Evolutionary conservation across 2,888 invertebrate species (phyloP).

Genomic region (Diaprepes abbreviatus): DNA sequence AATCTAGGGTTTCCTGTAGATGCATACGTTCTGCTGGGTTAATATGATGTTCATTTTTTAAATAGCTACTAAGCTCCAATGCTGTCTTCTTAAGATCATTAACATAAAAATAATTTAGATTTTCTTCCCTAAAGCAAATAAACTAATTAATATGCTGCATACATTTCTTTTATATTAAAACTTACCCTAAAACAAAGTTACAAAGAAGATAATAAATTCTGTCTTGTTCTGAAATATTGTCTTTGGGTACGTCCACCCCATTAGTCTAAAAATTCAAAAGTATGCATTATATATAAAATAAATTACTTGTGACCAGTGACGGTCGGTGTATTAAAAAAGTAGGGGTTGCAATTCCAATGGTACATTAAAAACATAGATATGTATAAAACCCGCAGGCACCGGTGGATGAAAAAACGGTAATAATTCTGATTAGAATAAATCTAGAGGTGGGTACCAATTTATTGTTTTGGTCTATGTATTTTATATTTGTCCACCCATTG

Average conservation of each 20-base stretch:
- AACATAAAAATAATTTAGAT: background rate
- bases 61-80: background rate
- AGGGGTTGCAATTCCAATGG: no score
- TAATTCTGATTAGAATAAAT: no score
- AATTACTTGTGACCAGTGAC: no score
- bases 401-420: no score
- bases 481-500: no score
- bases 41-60: background rate
- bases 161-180: background rate
- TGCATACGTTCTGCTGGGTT: background rate
- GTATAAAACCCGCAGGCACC: no score
- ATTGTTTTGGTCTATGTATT: no score
- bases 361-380: no score
- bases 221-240: background rate
- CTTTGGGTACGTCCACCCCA: background rate
- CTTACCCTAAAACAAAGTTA: slow-evolving; percentile 4
- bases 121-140: background rate
- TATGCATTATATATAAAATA: background rate
- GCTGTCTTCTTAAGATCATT: background rate
- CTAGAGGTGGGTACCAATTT: no score
- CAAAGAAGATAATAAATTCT: slow-evolving; percentile 1
- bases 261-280: background rate
- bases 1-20: background rate
- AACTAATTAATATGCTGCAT: background rate
- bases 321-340: no score